Evolutionary conservation across 1,140 invertebrate species (phyloP).

Genomic region (Pachypsylla venusta): DNA sequence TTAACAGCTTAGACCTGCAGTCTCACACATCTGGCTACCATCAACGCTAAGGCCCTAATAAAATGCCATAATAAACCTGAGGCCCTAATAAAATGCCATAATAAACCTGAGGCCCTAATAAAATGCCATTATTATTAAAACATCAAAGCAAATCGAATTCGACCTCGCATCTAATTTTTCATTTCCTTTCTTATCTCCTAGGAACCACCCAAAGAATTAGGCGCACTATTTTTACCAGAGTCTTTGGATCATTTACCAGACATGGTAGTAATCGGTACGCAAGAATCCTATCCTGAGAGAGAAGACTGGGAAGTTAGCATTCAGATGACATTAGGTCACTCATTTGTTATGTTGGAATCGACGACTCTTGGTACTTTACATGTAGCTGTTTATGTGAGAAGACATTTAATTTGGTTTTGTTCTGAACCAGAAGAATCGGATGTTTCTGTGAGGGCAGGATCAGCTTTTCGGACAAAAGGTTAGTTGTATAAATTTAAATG

Average conservation of each 20-base stretch:
- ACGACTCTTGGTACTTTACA: conserved; percentile 69
- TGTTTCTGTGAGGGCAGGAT: conserved; percentile 19
- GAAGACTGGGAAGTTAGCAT: conserved; percentile 80
- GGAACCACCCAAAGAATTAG: conserved; percentile 44
- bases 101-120: too few species aligned
- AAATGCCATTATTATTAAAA: too few species aligned
- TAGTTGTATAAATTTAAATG: neutral
- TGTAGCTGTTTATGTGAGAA: conserved; percentile 64
- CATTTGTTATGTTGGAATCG: conserved; percentile 73
- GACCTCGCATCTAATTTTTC: too few species aligned
- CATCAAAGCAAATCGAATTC: too few species aligned
- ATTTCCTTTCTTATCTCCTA: too few species aligned
- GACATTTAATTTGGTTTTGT: conserved; percentile 89
- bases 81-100: too few species aligned
- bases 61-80: too few species aligned
- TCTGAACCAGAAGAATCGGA: conserved; percentile 31
- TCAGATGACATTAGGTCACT: conserved; percentile 80
- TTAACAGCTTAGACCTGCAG: too few species aligned
- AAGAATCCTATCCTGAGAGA: conserved; percentile 71
- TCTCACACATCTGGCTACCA: too few species aligned
- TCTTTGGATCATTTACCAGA: conserved; percentile 74
- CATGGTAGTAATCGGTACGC: conserved; percentile 79
- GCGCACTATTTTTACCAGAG: conserved; percentile 75
- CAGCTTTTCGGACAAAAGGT: neutral
- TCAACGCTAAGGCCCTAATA: too few species aligned